A percentile compares a stretch with the other conserved stretches of the same genome.
These are phyloP conservation scores for Anser cygnoides DNA, from an alignment of 2,113 vertebrate species.

Conservation along the genomic window DNA sequence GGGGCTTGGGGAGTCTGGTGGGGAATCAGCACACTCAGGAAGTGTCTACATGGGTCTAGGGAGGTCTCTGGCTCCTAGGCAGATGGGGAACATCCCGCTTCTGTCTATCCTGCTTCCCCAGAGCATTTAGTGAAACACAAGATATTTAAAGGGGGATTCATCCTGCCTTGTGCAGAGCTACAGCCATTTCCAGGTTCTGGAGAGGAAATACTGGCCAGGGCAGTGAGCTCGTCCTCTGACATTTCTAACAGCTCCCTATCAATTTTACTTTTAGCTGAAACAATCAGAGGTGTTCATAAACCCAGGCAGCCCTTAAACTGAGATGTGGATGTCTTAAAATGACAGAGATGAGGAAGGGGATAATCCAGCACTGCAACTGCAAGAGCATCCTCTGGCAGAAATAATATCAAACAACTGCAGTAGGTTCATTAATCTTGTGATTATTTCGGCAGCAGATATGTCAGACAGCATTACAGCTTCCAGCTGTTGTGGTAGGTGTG, in stretches of 20 bases:
- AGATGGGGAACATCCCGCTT: background rate
- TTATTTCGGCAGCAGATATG: background rate
- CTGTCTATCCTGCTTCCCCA: background rate
- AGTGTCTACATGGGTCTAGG: background rate
- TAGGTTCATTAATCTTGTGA: background rate
- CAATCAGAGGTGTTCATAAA: background rate
- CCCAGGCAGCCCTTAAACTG: background rate
- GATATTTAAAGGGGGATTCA: background rate
- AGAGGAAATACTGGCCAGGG: background rate
- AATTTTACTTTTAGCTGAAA: background rate
- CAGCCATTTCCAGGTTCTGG: too few relatives aligned
- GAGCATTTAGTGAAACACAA: background rate
- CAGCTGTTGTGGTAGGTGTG: background rate
- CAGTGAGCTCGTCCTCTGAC: background rate
- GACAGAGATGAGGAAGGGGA: background rate
- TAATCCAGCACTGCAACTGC: background rate
- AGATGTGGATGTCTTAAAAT: background rate
- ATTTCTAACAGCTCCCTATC: background rate
- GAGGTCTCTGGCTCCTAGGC: background rate
- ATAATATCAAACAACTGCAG: background rate
- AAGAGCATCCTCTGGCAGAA: background rate
- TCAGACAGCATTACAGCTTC: background rate
- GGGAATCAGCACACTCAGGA: background rate
- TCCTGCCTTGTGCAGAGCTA: background rate
- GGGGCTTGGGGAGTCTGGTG: background rate